Conservation (phyloP, 2,888 invertebrate genomes). For the Athetis lepigone region DNA sequence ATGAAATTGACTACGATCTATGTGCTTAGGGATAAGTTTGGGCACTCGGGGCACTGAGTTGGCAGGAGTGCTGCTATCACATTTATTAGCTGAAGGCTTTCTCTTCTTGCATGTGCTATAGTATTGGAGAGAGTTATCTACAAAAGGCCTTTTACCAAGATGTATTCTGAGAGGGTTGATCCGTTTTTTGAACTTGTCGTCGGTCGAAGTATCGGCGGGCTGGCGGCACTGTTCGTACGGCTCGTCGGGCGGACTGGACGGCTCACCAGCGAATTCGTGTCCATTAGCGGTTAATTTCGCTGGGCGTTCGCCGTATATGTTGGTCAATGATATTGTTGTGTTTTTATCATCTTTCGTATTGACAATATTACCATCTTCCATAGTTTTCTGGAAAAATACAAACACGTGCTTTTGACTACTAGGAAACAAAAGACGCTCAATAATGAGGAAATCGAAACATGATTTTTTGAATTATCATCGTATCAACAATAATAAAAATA, state of each 20-base stretch:
- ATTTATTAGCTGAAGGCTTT: constrained; percentile 77
- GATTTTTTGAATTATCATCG: constrained; percentile 82
- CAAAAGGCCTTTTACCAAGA: constrained; percentile 87
- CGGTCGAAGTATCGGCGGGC: constrained; percentile 72
- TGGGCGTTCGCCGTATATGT: constrained; percentile 81
- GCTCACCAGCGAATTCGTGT: constrained; percentile 78
- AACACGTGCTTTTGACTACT: constrained; percentile 84
- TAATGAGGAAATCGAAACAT: constrained; percentile 84
- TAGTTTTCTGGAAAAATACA: constrained; percentile 88
- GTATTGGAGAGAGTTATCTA: constrained; percentile 83
- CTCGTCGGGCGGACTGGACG: constrained; percentile 72
- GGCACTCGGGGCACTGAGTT: constrained; percentile 77
- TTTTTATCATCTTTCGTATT: constrained; percentile 86
- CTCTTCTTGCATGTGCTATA: constrained; percentile 81
- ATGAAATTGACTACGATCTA: constrained; percentile 79
- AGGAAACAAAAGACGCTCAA: constrained; percentile 89
- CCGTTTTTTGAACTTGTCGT: constrained; percentile 83
- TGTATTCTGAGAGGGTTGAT: constrained; percentile 87
- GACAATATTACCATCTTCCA: constrained; percentile 89
- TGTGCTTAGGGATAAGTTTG: constrained; percentile 83
- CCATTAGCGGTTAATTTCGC: constrained; percentile 84
- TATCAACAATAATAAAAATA: constrained; percentile 75
- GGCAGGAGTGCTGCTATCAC: constrained; percentile 75
- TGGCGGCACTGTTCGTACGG: constrained; percentile 71
- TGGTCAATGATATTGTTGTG: constrained; percentile 78